Conservation (phyloP, 2,888 invertebrate genomes). For the Phorcus lineatus region DNA sequence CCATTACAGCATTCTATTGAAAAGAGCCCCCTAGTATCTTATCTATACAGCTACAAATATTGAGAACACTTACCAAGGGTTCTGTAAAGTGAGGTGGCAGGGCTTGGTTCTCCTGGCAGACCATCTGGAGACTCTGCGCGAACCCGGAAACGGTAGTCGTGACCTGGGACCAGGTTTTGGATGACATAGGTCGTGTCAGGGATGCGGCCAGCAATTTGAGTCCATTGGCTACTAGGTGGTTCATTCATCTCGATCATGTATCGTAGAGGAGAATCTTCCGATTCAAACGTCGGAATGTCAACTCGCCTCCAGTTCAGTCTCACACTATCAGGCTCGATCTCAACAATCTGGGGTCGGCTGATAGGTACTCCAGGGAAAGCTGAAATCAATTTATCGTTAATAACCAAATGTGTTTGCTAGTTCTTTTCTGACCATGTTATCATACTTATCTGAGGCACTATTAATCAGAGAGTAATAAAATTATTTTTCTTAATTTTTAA, state of each 20-base stretch:
- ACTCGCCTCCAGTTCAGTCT: slow-evolving; percentile 64
- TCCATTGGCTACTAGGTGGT: slow-evolving; percentile 59
- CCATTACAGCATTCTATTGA: no score
- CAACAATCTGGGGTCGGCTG: slow-evolving; percentile 59
- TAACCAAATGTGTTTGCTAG: background rate
- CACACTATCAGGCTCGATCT: slow-evolving; percentile 62
- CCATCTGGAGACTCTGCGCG: slow-evolving; percentile 97
- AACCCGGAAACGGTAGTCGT: slow-evolving; percentile 96
- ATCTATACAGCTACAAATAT: no score
- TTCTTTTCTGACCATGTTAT: background rate
- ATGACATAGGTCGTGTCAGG: slow-evolving; percentile 59
- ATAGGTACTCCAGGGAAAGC: slow-evolving; percentile 69
- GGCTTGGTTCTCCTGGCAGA: slow-evolving; percentile 93
- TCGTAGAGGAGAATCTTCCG: slow-evolving; percentile 56
- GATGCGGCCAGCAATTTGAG: slow-evolving; percentile 54
- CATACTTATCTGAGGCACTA: background rate
- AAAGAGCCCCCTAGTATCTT: no score
- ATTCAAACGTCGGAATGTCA: slow-evolving; percentile 60
- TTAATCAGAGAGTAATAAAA: no score
- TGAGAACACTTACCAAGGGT: slow-evolving; percentile 54
- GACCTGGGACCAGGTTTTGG: slow-evolving; percentile 83
- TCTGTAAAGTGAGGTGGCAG: slow-evolving; percentile 81
- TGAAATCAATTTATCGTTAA: slow-evolving; percentile 29
- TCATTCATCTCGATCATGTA: slow-evolving; percentile 68
- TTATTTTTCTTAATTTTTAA: no score